These are phyloP conservation scores for Polyommatus icarus DNA, from an alignment of 2,888 invertebrate species.

Conservation along the genomic window DNA sequence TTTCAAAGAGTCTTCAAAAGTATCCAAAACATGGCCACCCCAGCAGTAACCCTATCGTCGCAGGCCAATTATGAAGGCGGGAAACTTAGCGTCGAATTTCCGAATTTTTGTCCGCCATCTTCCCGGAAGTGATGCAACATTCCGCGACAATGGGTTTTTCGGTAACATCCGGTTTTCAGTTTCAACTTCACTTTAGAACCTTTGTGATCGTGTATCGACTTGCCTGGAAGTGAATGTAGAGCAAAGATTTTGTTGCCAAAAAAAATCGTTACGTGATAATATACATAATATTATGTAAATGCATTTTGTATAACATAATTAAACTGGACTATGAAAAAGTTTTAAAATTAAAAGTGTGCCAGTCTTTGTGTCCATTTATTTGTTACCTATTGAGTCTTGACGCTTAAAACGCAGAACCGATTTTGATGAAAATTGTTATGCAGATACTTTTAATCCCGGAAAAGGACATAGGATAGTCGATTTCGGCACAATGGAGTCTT, in stretches of 20 bases:
- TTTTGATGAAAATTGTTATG: too few relatives aligned
- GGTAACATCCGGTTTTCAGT: slow-evolving; percentile 38
- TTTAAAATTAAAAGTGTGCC: too few relatives aligned
- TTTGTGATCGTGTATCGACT: not conserved
- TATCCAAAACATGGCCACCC: slow-evolving; percentile 44
- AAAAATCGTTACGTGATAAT: too few relatives aligned
- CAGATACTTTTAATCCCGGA: too few relatives aligned
- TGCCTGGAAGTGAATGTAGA: not conserved
- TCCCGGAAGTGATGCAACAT: slow-evolving; percentile 40
- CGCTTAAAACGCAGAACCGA: too few relatives aligned
- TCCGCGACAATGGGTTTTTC: slow-evolving; percentile 44
- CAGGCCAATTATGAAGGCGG: slow-evolving; percentile 66
- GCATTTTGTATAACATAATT: too few relatives aligned
- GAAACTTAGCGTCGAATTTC: slow-evolving; percentile 64
- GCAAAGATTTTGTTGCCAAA: not conserved
- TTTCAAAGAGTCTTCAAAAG: not conserved
- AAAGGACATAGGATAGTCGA: too few relatives aligned
- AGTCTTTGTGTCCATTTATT: too few relatives aligned
- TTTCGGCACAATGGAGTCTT: too few relatives aligned
- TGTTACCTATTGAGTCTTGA: too few relatives aligned
- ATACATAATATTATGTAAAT: too few relatives aligned
- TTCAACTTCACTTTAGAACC: slow-evolving; percentile 21
- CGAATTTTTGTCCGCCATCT: slow-evolving; percentile 51
- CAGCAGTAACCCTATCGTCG: slow-evolving; percentile 60
- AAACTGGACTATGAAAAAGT: too few relatives aligned